A percentile compares a stretch with the other conserved stretches of the same genome.
These are phyloP conservation scores for Bubo bubo DNA, from an alignment of 2,113 vertebrate species.

Conservation along the genomic window DNA sequence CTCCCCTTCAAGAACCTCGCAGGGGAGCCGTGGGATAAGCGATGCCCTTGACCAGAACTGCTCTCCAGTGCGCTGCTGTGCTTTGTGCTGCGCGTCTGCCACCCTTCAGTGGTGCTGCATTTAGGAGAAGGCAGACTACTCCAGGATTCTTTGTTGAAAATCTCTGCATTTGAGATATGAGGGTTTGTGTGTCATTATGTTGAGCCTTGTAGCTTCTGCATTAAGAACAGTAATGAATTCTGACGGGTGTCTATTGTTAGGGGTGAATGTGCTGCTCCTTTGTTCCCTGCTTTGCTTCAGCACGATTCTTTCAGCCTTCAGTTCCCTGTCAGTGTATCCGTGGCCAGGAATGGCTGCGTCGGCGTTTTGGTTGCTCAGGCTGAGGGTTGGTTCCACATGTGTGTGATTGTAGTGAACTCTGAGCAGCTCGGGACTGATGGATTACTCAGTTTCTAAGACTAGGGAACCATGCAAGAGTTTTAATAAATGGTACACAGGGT, in stretches of 20 bases:
- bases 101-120: neutral
- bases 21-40: fast-evolving
- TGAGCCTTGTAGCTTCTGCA: neutral
- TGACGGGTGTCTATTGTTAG: neutral
- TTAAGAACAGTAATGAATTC: neutral
- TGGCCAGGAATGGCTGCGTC: fast-evolving
- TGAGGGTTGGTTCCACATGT: neutral
- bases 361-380: neutral
- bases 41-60: fast-evolving
- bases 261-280: neutral
- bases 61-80: neutral
- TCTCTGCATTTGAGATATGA: neutral
- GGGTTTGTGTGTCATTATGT: neutral
- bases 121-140: fast-evolving
- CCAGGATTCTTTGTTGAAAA: neutral
- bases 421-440: neutral
- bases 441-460: neutral
- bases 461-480: neutral
- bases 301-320: neutral
- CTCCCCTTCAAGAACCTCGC: fast-evolving
- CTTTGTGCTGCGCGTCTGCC: fast-evolving
- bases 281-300: neutral
- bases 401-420: too few relatives aligned
- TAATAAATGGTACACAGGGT: neutral
- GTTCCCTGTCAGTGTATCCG: fast-evolving